These are phyloP conservation scores for Macrosiphum euphorbiae DNA, from an alignment of 2,888 invertebrate genomes.

Conservation along the genomic window DNA sequence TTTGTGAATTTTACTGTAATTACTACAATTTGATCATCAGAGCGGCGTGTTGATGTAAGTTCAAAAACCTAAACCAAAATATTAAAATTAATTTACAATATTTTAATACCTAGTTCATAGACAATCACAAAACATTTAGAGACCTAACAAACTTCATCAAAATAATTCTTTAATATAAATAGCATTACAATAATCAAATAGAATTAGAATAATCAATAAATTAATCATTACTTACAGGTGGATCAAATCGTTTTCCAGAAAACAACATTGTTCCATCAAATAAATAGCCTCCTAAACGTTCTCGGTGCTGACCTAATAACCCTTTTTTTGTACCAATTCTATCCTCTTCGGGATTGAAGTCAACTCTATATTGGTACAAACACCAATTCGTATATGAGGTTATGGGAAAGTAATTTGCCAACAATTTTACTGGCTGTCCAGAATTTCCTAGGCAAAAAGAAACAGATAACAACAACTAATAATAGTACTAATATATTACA, in stretches of 20 bases:
- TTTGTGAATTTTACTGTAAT: slow-evolving; percentile 73
- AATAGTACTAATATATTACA: neutral
- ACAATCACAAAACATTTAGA: neutral
- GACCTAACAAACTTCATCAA: no score
- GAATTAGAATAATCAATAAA: neutral
- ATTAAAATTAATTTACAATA: neutral
- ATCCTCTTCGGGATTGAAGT: slow-evolving; percentile 81
- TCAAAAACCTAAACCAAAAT: slow-evolving; percentile 73
- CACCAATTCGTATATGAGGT: slow-evolving; percentile 78
- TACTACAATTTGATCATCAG: slow-evolving; percentile 73
- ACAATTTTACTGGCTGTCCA: slow-evolving; percentile 73
- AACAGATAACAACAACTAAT: neutral
- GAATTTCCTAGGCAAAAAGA: slow-evolving; percentile 50
- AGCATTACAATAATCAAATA: no score
- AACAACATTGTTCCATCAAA: slow-evolving; percentile 84
- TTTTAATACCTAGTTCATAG: neutral
- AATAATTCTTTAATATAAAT: neutral
- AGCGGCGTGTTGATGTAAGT: slow-evolving; percentile 74
- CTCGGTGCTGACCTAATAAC: slow-evolving; percentile 74
- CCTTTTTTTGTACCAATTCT: slow-evolving; percentile 75
- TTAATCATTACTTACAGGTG: slow-evolving; percentile 69
- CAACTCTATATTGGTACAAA: slow-evolving; percentile 82
- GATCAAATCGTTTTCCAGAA: slow-evolving; percentile 72
- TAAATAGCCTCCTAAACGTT: slow-evolving; percentile 76
- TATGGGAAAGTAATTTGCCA: slow-evolving; percentile 79